Conservation (phyloP, 2,888 invertebrate species). For the Eilema depressum region DNA sequence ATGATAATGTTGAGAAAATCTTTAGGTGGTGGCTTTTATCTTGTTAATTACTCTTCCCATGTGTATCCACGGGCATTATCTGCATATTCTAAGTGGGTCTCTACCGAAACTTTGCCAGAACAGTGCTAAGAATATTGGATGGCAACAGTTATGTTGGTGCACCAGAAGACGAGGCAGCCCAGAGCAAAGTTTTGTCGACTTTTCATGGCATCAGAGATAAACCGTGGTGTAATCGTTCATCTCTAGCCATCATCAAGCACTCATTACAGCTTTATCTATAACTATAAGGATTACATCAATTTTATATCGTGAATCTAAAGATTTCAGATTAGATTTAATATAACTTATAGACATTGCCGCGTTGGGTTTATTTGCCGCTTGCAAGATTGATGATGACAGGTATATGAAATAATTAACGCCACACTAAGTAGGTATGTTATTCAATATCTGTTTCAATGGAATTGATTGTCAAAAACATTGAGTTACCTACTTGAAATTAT, state of each 20-base stretch:
- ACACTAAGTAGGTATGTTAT: too few species aligned
- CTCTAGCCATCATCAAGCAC: background rate
- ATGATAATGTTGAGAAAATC: constrained; percentile 18
- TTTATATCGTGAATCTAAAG: background rate
- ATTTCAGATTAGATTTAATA: background rate
- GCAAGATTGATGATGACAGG: background rate
- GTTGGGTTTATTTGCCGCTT: background rate
- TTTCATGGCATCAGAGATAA: background rate
- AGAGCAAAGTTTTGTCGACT: background rate
- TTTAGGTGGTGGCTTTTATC: background rate
- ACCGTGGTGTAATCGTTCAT: too few species aligned
- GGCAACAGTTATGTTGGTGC: background rate
- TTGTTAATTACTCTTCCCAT: constrained; percentile 4
- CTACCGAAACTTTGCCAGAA: too few species aligned
- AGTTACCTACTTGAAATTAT: too few species aligned
- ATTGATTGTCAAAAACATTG: background rate
- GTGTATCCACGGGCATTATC: background rate
- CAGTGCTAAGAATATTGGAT: background rate
- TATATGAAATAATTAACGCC: background rate
- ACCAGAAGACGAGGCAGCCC: too few species aligned
- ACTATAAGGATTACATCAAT: background rate
- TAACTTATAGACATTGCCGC: too few species aligned
- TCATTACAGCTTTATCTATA: background rate
- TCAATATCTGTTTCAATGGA: background rate
- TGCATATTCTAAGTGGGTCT: background rate